Evolutionary conservation across 1,140 invertebrate species (phyloP).

Genomic region (Papilio xuthus): DNA sequence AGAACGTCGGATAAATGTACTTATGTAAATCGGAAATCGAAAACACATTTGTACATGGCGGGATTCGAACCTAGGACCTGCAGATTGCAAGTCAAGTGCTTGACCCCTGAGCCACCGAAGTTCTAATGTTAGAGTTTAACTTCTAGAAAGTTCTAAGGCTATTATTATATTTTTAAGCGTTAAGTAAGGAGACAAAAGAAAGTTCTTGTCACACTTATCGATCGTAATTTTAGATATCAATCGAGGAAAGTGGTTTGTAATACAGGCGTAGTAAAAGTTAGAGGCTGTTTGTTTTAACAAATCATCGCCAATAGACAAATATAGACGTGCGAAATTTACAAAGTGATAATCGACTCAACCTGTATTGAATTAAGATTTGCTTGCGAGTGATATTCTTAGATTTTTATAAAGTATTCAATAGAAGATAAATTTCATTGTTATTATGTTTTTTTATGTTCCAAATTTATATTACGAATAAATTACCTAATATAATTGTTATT

Average conservation of each 20-base stretch:
- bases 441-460: too few species aligned
- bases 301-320: slow-evolving; percentile 13
- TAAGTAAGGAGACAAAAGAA: not conserved
- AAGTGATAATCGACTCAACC: slow-evolving; percentile 7
- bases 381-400: not conserved
- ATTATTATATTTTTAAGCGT: not conserved
- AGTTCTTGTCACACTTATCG: not conserved
- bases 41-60: too few species aligned
- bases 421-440: too few species aligned
- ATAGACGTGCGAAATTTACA: slow-evolving; percentile 17
- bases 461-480: too few species aligned
- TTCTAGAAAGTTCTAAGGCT: not conserved
- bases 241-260: slow-evolving; percentile 7
- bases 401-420: not conserved
- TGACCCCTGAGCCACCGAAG: too few species aligned
- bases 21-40: too few species aligned
- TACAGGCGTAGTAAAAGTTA: slow-evolving; percentile 1
- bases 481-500: too few species aligned
- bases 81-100: too few species aligned
- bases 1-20: too few species aligned
- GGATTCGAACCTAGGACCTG: too few species aligned
- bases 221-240: slow-evolving; percentile 17
- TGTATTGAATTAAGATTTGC: not conserved
- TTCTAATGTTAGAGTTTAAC: not conserved
- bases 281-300: not conserved